phyloP scores from a whole-genome alignment of 2,113 vertebrate species.

The Zeus faber region DNA sequence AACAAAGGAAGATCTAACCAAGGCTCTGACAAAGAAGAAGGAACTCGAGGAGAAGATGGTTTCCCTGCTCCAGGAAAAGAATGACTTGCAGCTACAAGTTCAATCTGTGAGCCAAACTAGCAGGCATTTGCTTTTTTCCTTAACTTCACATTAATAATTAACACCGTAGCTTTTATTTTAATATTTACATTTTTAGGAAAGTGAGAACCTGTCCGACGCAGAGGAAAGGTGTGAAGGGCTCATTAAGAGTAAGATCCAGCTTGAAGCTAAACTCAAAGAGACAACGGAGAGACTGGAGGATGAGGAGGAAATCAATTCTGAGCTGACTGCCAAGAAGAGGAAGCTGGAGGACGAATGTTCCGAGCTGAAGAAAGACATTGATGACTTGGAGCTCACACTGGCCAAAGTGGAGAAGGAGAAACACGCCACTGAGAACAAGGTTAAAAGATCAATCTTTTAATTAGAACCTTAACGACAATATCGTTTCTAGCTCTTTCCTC shows the following conservation, averaged over 20 bases:
- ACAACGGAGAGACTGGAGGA: slow-evolving; percentile 81
- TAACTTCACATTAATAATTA: not conserved
- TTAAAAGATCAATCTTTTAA: slow-evolving; percentile 39
- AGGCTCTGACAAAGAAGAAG: slow-evolving; percentile 75
- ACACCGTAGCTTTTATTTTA: not conserved
- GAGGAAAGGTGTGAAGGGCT: slow-evolving; percentile 63
- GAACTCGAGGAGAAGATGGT: slow-evolving; percentile 79
- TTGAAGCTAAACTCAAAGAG: slow-evolving; percentile 62
- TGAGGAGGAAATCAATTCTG: slow-evolving; percentile 79
- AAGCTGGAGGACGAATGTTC: slow-evolving; percentile 81
- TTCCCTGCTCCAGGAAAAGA: slow-evolving; percentile 70
- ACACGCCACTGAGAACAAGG: slow-evolving; percentile 81
- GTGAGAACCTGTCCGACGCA: slow-evolving; percentile 59
- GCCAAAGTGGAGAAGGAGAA: slow-evolving; percentile 70
- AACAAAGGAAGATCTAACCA: slow-evolving; percentile 83
- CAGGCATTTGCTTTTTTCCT: not conserved
- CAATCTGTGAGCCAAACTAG: slow-evolving; percentile 53
- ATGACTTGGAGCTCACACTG: slow-evolving; percentile 62
- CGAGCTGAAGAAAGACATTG: slow-evolving; percentile 61
- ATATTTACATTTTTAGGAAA: slow-evolving; percentile 39
- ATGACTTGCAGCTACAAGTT: slow-evolving; percentile 69
- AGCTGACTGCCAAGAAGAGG: slow-evolving; percentile 80
- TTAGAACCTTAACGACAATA: not conserved
- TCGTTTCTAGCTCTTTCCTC: not conserved
- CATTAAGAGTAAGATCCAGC: slow-evolving; percentile 64